Conservation (phyloP, 2,797 vertebrate species). For the Coregonus sp. region DNA sequence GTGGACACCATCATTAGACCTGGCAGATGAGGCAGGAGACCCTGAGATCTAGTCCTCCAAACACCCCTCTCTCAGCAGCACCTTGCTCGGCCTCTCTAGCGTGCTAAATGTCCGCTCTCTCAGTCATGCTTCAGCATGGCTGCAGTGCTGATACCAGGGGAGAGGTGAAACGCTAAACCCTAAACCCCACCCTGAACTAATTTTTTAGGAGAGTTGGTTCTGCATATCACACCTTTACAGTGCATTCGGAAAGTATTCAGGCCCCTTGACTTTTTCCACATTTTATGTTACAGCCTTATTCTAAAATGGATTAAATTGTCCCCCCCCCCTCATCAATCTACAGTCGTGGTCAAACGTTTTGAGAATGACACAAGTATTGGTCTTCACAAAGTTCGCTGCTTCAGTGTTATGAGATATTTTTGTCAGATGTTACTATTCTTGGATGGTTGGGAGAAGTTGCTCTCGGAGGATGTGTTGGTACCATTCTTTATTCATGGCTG, state of each 20-base stretch:
- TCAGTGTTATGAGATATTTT: too few species aligned
- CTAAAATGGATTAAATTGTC: too few species aligned
- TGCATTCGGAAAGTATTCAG: too few species aligned
- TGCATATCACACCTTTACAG: neutral
- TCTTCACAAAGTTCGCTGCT: too few species aligned
- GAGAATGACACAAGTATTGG: too few species aligned
- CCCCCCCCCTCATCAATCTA: too few species aligned
- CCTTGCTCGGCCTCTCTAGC: constrained; percentile 80
- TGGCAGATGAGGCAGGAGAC: constrained; percentile 92
- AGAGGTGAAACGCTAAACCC: neutral
- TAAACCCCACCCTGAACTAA: neutral
- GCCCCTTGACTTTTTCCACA: too few species aligned
- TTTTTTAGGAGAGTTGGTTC: neutral
- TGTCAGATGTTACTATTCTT: too few species aligned
- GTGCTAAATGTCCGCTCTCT: constrained; percentile 87
- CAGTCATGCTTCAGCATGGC: neutral
- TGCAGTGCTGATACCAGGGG: neutral
- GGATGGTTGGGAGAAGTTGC: too few species aligned
- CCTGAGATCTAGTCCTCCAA: constrained; percentile 74
- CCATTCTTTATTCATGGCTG: too few species aligned
- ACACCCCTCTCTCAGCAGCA: constrained; percentile 80
- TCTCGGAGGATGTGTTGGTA: too few species aligned
- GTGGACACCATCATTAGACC: constrained; percentile 97
- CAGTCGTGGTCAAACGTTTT: too few species aligned
- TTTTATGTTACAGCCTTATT: neutral